phyloP scores from a whole-genome alignment of 1,140 invertebrate species.

The Eriosoma lanigerum region DNA sequence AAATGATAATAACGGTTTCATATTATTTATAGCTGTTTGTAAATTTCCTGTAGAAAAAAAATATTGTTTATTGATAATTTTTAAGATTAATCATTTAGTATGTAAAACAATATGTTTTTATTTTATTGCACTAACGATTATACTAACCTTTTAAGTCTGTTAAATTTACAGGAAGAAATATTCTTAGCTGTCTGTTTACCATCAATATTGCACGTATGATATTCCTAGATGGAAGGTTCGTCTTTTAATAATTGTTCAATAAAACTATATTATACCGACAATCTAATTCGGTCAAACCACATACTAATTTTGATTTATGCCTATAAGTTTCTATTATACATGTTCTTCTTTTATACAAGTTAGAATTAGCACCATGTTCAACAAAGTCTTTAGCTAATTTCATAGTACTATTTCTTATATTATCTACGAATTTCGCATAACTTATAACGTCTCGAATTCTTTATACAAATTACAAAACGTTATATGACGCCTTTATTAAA shows the following conservation, averaged over 20 bases:
- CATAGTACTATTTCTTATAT: not conserved
- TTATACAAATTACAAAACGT: too few relatives aligned
- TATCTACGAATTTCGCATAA: not conserved
- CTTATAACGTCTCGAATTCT: too few relatives aligned
- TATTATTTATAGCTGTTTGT: not conserved
- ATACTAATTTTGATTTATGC: not conserved
- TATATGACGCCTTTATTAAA: too few relatives aligned
- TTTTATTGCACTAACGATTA: not conserved
- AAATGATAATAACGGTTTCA: not conserved
- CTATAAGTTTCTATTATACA: not conserved
- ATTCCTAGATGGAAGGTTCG: not conserved
- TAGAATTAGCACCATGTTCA: not conserved
- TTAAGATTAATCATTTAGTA: not conserved
- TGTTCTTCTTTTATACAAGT: not conserved
- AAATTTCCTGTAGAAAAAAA: not conserved
- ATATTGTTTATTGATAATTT: too few relatives aligned
- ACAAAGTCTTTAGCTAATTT: not conserved
- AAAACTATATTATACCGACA: not conserved
- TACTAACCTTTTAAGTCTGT: not conserved
- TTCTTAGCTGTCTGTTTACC: not conserved
- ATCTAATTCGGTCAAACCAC: conserved; percentile 6
- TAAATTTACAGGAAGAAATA: not conserved
- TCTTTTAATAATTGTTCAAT: not conserved
- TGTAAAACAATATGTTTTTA: not conserved
- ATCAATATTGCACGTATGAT: not conserved